Evolutionary conservation across 1,140 invertebrate species (phyloP), one percentile per base, ranked within the genome.

Genomic region (Scaptomyza hsui): DNA sequence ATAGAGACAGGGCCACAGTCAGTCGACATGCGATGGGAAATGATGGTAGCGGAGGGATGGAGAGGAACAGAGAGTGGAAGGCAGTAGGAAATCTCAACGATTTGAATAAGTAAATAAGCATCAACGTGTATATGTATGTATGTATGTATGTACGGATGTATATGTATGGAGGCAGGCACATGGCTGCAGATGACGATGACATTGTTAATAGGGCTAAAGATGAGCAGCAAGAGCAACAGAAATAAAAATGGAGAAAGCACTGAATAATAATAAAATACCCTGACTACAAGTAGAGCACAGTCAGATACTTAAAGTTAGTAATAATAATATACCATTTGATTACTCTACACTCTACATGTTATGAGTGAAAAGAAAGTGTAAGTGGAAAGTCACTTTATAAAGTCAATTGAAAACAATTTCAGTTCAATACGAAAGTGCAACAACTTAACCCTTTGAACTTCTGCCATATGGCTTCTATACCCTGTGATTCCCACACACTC

Each of bases 31-130:
- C 63, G 68, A 56, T 64, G 68, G 44, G 51, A 64, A 64, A 64
- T 71, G 68, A 56, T 49, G 69, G 32, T n/a, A 1, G 32, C 12
- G 12, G 32, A 1, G 12, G 3, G 3, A 9, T 10, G 32, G 32
- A 37, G 32, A 4, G 29, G 6, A 10, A 32, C 2, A 3, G 3
- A 48, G 63, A 37, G 32, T 12, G 29, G 6, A 10, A 32, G 7
- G 9, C 6, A 48, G 63, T 32, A 35, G 56, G 55, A 72, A 72
- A 73, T 71, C 65, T 64, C 74, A 76, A 67, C 82, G 82, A 88
- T 88, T 88, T 88, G 83, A 88, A 88, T 88, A 88, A 88, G 82
- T 88, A 89, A 88, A 88, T 88, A 85, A 85, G 71, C 72, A 68
- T 29, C 26, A 29, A 0, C 5, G 26, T 39, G 62, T 70, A 86